Base-by-base conservation (phyloP, 2,797 vertebrate genomes). In the Oophaga sylvatica region DNA sequence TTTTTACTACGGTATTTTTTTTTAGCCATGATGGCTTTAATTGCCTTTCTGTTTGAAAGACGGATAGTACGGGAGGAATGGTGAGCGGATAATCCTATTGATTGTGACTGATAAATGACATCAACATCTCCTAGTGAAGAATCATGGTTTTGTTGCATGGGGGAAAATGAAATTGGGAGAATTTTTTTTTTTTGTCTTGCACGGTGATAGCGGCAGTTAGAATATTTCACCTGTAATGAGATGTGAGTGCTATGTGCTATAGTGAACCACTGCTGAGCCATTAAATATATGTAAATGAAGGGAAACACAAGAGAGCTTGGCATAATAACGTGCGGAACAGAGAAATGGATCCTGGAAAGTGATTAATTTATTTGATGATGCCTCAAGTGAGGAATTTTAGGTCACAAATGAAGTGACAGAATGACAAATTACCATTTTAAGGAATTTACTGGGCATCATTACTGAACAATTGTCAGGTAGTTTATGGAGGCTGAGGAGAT, bases 301-400 rank as follows among this genome's bases (percentile, higher is more conserved):
- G 97, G 97, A 97, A 97, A 97, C 97, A 98, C 97, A 96, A 96
- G 97, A 99, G 97, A 97, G 96, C 96, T 87, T 87, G 92, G 96
- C 96, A 97, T 97, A 98, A 98, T 97, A 98, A 98, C 96, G 94
- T 95, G 95, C 97, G 97, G 97, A 96, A 98, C 97, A 97, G 97
- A 99, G 97, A 97, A 98, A 99, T 99, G 98, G 97, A 97, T 99
- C 97, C 97, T 97, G 97, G 97, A 97, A 98, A 98, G 98, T 99
- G 98, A 99, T 99, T 99, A 98, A 99, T 99, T 99, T 98, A 99
- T 99, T 99, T 99, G 98, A 99, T 99, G 97, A 99, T 98, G 97
- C 97, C 98, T 98, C 98, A 97, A 97, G 98, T 99, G 98, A 99
- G 97, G 97, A 98, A 99, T 99, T 99, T 99, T 99, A 97, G 98